Evolutionary conservation across 2,797 vertebrate species (phyloP), one percentile per base, ranked within the genome.

Genomic region (Rallus crepitans): DNA sequence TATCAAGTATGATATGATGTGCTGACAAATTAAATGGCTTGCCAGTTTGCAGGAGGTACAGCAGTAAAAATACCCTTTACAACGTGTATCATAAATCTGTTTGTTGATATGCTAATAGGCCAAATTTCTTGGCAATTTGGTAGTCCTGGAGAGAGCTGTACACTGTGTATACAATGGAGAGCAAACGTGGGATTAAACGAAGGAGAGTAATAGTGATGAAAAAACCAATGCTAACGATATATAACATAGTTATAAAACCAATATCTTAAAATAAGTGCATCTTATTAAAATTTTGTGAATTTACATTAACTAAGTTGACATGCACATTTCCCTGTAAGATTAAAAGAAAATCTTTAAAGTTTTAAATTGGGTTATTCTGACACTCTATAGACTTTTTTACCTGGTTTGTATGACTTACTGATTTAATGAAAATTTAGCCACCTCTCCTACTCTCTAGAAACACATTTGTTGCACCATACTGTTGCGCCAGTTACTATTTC

Each of bases 371-470:
- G 52, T 3, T 82, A 59, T 86, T 91, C 73, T 86, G 16, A 55
- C 24, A 61, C 0, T n/a, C 0, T n/a, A 7, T 27, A 69, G 39
- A 23, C 56, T 76, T 76, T 61, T 48, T 59, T 12, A 90, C 59
- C 15, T 77, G 12, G 14, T 91, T 70, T 94, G 48, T 28, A 63
- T 77, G 57, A 80, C 30, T 23, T 84, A 72, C 2, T 6, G 33
- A 19, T 71, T 63, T 52, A 72, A 69, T 47, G 4, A 81, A 30
- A 84, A 68, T 37, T 37, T 77, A 28, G 6, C 42, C 11, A 0
- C 0, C 0, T 9, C 3, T 6, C 10, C 2, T 11, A 39, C 12
- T 69, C 73, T 73, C 6, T 64, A 65, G 27, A 33, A 56, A 33
- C 18, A 24, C 12, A 52, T 7, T n/a, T 37, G 7, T 47, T 63